Conservation (phyloP, 2,797 vertebrate genomes). For the Rhadinocentrus ornatus region DNA sequence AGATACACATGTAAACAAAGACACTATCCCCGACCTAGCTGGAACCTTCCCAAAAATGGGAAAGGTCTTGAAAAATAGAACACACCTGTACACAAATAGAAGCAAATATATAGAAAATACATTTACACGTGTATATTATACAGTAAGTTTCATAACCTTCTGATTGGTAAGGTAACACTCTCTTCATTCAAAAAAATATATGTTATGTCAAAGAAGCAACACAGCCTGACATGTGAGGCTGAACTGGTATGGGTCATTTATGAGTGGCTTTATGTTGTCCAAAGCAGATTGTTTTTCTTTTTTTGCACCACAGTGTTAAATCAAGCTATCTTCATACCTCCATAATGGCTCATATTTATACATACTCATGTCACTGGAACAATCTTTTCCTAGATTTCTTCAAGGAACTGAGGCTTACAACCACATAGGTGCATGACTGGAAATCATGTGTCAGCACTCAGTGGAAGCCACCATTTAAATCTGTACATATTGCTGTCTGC, state of each 20-base stretch:
- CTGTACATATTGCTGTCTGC: conserved; percentile 78
- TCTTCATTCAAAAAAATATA: conserved; percentile 80
- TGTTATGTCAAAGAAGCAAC: conserved; percentile 75
- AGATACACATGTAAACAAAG: conserved; percentile 86
- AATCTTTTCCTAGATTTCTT: conserved; percentile 21
- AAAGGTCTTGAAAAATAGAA: conserved; percentile 80
- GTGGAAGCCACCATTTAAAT: conserved; percentile 43
- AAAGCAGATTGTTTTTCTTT: conserved; percentile 27
- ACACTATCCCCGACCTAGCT: conserved; percentile 82
- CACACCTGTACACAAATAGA: conserved; percentile 79
- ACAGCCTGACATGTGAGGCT: conserved; percentile 64
- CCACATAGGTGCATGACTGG: conserved; percentile 20
- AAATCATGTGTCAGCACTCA: conserved; percentile 22
- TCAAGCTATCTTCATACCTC: conserved; percentile 43
- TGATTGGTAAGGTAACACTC: conserved; percentile 75
- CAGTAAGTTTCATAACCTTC: conserved; percentile 78
- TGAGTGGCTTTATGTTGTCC: conserved; percentile 62
- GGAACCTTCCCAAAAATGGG: conserved; percentile 70
- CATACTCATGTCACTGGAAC: conserved; percentile 36
- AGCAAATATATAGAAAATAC: conserved; percentile 80
- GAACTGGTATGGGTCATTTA: conserved; percentile 69
- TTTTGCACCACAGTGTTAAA: conserved; percentile 76
- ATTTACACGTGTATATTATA: conserved; percentile 83
- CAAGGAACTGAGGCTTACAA: conserved; percentile 37
- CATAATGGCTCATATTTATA: conserved; percentile 53